These are phyloP conservation scores for Sebastes kiyomatsui DNA, from an alignment of 2,797 vertebrate genomes.

Conservation along the genomic window DNA sequence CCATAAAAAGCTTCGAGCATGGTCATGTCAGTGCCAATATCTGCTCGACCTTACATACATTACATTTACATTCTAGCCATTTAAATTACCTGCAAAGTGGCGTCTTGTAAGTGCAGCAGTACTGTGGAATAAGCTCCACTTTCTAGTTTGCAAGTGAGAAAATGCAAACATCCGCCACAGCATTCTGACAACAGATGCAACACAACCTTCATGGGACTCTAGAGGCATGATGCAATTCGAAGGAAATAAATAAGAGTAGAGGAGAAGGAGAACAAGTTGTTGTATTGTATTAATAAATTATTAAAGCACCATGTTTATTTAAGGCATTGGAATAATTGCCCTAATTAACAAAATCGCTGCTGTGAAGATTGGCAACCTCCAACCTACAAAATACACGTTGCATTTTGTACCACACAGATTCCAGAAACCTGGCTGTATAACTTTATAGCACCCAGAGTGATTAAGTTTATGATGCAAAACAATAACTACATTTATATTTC, in stretches of 20 bases:
- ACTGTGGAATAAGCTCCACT: neutral
- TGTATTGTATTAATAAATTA: neutral
- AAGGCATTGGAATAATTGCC: conserved; percentile 15
- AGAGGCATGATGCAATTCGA: neutral
- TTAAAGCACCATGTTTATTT: neutral
- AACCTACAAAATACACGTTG: neutral
- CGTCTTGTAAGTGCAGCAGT: neutral
- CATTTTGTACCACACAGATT: conserved; percentile 2
- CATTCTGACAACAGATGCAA: conserved; percentile 4
- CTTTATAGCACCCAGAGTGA: conserved; percentile 9
- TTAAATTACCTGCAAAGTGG: neutral
- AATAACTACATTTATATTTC: neutral
- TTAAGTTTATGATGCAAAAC: conserved; percentile 16
- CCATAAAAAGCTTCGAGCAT: conserved; percentile 44
- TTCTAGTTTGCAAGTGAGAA: conserved; percentile 1
- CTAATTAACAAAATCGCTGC: conserved; percentile 14
- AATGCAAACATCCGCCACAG: neutral
- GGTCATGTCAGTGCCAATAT: conserved; percentile 23
- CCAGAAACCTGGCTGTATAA: neutral
- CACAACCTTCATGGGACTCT: neutral
- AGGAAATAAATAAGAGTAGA: neutral
- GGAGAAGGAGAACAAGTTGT: neutral
- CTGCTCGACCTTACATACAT: conserved; percentile 18
- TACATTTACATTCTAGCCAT: conserved; percentile 32
- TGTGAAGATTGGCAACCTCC: neutral